Conservation (phyloP, 2,797 vertebrate species). For the Myiotriccus ornatus region DNA sequence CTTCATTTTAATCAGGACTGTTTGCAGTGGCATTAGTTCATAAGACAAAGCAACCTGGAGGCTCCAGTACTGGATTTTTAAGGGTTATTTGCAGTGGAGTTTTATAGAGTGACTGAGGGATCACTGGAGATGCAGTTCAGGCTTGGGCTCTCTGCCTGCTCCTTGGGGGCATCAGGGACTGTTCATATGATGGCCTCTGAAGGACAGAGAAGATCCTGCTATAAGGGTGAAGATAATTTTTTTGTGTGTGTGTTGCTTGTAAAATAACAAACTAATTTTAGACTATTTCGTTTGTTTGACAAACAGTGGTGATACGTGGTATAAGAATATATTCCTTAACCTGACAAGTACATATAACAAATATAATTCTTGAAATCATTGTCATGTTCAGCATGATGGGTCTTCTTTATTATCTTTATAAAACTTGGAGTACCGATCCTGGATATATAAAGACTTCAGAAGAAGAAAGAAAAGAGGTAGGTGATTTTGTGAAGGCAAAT, state of each 20-base stretch:
- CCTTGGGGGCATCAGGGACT: neutral
- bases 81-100: neutral
- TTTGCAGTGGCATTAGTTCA: neutral
- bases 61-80: neutral
- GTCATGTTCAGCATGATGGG: slow-evolving; percentile 79
- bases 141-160: neutral
- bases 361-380: slow-evolving; percentile 75
- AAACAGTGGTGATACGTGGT: neutral
- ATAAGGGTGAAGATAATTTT: neutral
- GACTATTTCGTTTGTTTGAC: neutral
- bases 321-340: slow-evolving; percentile 70
- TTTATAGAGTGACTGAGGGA: neutral
- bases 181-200: neutral
- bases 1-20: neutral
- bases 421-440: slow-evolving; percentile 88
- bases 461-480: slow-evolving; percentile 90
- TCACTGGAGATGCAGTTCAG: neutral
- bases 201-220: neutral
- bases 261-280: neutral
- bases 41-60: neutral
- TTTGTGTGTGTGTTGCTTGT: neutral
- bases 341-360: slow-evolving; percentile 73
- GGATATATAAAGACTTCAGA: slow-evolving; percentile 87
- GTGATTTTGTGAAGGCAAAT: neutral
- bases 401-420: slow-evolving; percentile 89